Conservation (phyloP, 2,888 invertebrate genomes). For the Amiota minor region DNA sequence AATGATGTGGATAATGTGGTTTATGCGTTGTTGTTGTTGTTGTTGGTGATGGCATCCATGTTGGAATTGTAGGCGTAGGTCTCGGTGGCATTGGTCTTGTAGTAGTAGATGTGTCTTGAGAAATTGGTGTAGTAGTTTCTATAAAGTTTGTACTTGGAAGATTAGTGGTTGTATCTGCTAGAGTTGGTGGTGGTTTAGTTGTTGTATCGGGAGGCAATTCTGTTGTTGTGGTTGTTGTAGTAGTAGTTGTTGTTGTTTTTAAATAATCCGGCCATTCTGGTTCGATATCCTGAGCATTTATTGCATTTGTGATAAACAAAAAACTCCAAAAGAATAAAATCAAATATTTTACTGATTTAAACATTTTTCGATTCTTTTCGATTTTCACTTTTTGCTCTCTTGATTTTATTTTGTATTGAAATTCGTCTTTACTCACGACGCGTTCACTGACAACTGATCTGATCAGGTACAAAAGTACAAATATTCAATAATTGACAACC, state of each 20-base stretch:
- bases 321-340: background rate
- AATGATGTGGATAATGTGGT: slow-evolving; percentile 2
- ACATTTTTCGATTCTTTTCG: too few species aligned
- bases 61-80: background rate
- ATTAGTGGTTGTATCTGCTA: slow-evolving; percentile 22
- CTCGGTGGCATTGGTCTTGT: too few species aligned
- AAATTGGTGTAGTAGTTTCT: too few species aligned
- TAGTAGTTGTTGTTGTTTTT: slow-evolving; percentile 37
- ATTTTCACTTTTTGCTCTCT: too few species aligned
- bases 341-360: too few species aligned
- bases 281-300: slow-evolving; percentile 54
- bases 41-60: slow-evolving; percentile 14
- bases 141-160: background rate
- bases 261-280: slow-evolving; percentile 56
- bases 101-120: too few species aligned
- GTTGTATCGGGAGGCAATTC: background rate
- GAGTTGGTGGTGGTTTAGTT: slow-evolving; percentile 15
- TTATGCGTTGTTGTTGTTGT: slow-evolving; percentile 17
- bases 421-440: too few species aligned
- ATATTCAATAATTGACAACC: too few species aligned
- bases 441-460: too few species aligned
- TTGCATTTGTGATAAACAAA: background rate
- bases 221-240: slow-evolving; percentile 22
- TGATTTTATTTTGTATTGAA: too few species aligned
- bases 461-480: too few species aligned